Percentiles rank a stretch among this genome's conserved stretches.
These are phyloP conservation scores for Cyanoliseus patagonus DNA, from an alignment of 2,113 vertebrate genomes.

Conservation along the genomic window DNA sequence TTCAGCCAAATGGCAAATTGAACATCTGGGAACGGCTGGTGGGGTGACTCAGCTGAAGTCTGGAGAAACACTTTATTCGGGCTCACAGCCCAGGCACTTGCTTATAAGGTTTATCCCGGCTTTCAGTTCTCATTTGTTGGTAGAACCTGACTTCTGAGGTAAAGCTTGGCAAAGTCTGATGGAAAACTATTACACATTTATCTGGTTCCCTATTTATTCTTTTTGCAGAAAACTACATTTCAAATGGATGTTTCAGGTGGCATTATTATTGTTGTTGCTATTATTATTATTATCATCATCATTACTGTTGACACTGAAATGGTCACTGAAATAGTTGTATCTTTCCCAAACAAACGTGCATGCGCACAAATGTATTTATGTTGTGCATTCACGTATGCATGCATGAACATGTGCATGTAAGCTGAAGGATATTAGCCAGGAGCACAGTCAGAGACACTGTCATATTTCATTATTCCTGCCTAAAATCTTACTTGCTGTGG, in stretches of 20 bases:
- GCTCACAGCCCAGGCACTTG: background rate
- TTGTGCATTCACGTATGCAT: background rate
- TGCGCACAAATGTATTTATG: background rate
- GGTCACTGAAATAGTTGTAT: background rate
- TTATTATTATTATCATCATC: background rate
- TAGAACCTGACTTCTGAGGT: background rate
- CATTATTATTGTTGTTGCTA: background rate
- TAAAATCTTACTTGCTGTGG: background rate
- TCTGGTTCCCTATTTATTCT: background rate
- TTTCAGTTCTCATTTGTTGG: background rate
- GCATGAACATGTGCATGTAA: background rate
- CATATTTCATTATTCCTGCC: background rate
- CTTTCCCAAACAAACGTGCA: background rate
- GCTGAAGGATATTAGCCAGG: background rate
- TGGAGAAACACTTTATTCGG: background rate
- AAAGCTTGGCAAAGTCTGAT: background rate
- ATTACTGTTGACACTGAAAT: background rate
- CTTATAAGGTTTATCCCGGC: background rate
- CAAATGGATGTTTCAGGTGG: background rate
- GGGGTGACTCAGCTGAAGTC: background rate
- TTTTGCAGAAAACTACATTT: background rate
- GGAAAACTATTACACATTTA: background rate
- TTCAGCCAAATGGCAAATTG: slow-evolving; percentile 2
- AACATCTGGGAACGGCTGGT: slow-evolving; percentile 31
- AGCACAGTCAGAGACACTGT: background rate